A percentile compares a stretch with the other conserved stretches of the same genome.
Conservation (phyloP, 2,113 vertebrate species). For the Apodemus speciosus region DNA sequence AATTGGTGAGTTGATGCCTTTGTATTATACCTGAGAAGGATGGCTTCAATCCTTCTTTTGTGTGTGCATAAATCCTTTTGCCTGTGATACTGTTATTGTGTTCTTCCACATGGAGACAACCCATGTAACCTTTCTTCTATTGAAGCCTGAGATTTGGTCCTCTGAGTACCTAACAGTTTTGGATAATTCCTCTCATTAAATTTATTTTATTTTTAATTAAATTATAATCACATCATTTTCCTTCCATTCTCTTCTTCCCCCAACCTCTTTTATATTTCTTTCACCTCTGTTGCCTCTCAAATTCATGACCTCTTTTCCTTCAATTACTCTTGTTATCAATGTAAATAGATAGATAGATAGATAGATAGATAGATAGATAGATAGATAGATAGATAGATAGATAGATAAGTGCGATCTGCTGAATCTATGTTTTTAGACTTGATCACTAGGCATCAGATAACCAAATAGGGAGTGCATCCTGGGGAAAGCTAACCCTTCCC, state of each 20-base stretch:
- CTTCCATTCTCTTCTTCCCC: background rate
- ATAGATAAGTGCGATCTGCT: background rate
- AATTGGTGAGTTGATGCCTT: conserved; percentile 12
- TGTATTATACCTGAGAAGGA: background rate
- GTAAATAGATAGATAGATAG: too few relatives aligned
- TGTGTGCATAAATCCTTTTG: background rate
- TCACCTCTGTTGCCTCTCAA: background rate
- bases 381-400: background rate
- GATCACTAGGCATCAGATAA: background rate
- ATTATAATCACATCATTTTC: background rate
- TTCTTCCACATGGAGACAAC: background rate
- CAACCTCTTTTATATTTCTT: background rate
- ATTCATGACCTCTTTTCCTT: background rate
- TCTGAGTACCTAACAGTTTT: background rate
- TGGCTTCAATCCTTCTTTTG: background rate
- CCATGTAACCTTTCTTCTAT: background rate
- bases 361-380: background rate
- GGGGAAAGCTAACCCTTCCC: background rate
- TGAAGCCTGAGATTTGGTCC: background rate
- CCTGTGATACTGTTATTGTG: background rate
- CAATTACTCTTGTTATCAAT: background rate
- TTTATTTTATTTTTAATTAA: background rate
- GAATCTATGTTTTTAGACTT: background rate
- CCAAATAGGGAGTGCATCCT: background rate
- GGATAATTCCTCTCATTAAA: background rate